A percentile compares a stretch with the other conserved stretches of the same genome.
Evolutionary conservation across 1,140 invertebrate species (phyloP).

Genomic region (Acromyrmex charruanus): DNA sequence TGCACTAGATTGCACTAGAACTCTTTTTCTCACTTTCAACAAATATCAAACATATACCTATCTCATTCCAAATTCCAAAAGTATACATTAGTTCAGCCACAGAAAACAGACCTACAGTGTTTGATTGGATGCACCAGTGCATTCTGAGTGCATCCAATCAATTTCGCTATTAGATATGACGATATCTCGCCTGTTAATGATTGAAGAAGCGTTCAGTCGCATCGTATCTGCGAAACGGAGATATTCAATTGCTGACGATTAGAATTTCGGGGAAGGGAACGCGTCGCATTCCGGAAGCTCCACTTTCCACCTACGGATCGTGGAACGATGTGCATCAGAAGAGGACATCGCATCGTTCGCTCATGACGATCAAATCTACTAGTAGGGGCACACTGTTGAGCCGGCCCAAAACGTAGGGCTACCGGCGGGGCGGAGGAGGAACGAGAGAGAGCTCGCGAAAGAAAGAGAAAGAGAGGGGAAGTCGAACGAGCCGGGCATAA

Average conservation of each 20-base stretch:
- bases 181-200: background rate
- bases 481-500: conserved; percentile 48
- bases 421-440: background rate
- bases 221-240: background rate
- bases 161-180: no score
- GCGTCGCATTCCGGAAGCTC: conserved; percentile 34
- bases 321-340: conserved; percentile 30
- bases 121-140: no score
- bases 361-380: conserved; percentile 21
- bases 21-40: no score
- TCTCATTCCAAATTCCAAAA: no score
- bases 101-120: no score
- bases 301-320: conserved; percentile 30
- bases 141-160: no score
- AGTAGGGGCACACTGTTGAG: conserved; percentile 47
- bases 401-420: conserved; percentile 57
- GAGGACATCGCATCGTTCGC: background rate
- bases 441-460: conserved; percentile 57
- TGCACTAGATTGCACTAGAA: no score
- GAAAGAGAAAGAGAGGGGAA: conserved; percentile 50
- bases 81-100: no score
- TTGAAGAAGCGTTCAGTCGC: background rate
- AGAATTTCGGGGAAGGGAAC: background rate
- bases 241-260: background rate
- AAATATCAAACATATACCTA: no score